Conservation (phyloP, 2,888 invertebrate genomes). For the Stratiomys singularior region DNA sequence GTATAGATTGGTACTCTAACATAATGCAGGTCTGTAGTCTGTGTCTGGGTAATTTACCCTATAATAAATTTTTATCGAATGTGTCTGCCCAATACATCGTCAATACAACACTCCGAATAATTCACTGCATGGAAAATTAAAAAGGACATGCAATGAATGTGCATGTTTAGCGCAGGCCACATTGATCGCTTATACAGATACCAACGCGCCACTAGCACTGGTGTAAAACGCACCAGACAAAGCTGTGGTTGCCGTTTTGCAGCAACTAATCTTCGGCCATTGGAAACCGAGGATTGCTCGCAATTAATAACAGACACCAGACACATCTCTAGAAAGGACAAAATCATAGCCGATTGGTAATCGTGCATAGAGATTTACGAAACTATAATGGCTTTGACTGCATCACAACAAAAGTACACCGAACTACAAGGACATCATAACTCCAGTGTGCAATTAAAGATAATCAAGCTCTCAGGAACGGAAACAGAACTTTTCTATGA, state of each 20-base stretch:
- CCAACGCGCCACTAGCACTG: neutral
- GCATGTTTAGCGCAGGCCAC: constrained; percentile 8
- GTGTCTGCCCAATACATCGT: too few relatives aligned
- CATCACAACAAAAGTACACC: neutral
- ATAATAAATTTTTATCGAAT: too few relatives aligned
- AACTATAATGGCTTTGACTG: neutral
- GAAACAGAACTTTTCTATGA: too few relatives aligned
- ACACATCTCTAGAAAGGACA: neutral
- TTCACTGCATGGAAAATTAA: neutral
- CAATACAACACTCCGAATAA: neutral
- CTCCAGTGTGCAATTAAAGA: neutral
- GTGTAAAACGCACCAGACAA: constrained; percentile 57
- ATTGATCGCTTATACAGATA: constrained; percentile 4
- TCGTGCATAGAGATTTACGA: too few relatives aligned
- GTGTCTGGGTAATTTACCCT: too few relatives aligned
- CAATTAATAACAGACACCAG: constrained; percentile 46
- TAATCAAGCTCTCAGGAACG: neutral
- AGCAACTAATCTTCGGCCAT: constrained; percentile 55
- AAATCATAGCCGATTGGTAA: neutral
- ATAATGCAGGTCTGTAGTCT: too few relatives aligned
- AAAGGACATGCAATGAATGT: too few relatives aligned
- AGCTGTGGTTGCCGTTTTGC: constrained; percentile 60
- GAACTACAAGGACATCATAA: neutral
- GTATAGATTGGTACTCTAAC: too few relatives aligned
- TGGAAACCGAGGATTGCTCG: constrained; percentile 61